Evolutionary conservation across 2,888 invertebrate species (phyloP), one percentile per base, ranked within the genome.

Genomic region (Mycalesis mineus): DNA sequence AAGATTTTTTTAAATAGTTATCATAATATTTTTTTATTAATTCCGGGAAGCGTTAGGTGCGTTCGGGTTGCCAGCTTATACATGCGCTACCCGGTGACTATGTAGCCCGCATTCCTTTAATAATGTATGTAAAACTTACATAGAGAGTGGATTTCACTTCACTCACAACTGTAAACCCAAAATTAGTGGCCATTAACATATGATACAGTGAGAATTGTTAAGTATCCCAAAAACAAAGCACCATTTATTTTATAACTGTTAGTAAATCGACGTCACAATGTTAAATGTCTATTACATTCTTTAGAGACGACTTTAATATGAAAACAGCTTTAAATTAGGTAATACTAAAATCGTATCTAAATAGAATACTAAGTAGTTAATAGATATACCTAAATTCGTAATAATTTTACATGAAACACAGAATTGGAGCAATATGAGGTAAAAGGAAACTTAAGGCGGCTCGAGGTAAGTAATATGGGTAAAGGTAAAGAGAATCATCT

Each of bases 141-240:
- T 83, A 77, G 65, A 71, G 75, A 82, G 80, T 80, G 82, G 77
- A 71, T 78, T 78, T 85, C 84, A 85, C 84, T 82, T 85, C 84
- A 83, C 82, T 89, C 87, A 88, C 84, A 86, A 82, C 89, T 89
- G 89, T 75, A 82, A 88, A 88, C 84, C 87, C 86, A 88, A 88
- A 88, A 88, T 86, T 85, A 84, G 81, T 84, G 70, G 76, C 79
- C 73, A 84, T 86, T 88, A 85, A 76, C 73, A 72, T 74, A 64
- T 71, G 57, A 70, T 61, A 65, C 75, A 78, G 77, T 70, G 73
- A 82, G 7, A 75, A 78, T 77, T 78, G 80, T 77, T 78, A 44
- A 29, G 8, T 45, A 74, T 72, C 75, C 74, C 73, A 58, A 65
- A 55, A 69, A 58, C 47, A 67, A 78, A 82, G 77, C 79, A 68